Evolutionary conservation across 2,113 vertebrate genomes (phyloP), one percentile per base, ranked within the genome.

Genomic region (Podarcis muralis): DNA sequence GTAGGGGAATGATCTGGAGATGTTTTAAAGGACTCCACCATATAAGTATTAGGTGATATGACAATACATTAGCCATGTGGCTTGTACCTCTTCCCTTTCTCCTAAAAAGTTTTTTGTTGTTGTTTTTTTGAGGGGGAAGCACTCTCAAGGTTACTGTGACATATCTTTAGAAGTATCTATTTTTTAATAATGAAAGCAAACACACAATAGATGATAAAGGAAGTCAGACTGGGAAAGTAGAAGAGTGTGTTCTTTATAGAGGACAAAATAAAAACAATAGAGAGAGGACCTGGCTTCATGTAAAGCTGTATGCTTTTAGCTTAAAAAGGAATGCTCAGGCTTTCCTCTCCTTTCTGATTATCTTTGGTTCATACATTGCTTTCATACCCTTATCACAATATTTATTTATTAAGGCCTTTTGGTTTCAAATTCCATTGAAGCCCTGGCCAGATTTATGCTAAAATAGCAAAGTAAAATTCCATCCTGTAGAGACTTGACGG

Each of bases 381-480:
- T 97, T 97, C 96, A 95, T 97, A 84, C 97, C 96, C 97, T 97
- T 97, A 97, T 97, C 97, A 97, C 97, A 97, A 97, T 97, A 97
- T 97, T 97, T 97, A 97, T 97, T 97, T 97, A 97, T 97, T 97
- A 97, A 97, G 94, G 94, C 95, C 96, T 93, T 95, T 87, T 90
- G 96, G 96, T 96, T 97, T 97, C 96, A 96, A 97, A 93, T 97
- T 97, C 96, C 96, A 97, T 97, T 97, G 96, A 97, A 97, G 96
- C 96, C 95, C 85, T 96, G 96, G 95, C 97, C 97, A 96, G 95
- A 97, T 96, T 95, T 97, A 94, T 96, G 97, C 97, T 97, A 96
- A 97, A 97, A 97, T 95, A 97, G 97, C 97, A 97, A 97, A 96
- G 96, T 97, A 96, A 96, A 97, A 97, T 97, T 97, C 97, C 97